phyloP scores from a whole-genome alignment of 2,888 invertebrate genomes.

The Brenthis hecate region DNA sequence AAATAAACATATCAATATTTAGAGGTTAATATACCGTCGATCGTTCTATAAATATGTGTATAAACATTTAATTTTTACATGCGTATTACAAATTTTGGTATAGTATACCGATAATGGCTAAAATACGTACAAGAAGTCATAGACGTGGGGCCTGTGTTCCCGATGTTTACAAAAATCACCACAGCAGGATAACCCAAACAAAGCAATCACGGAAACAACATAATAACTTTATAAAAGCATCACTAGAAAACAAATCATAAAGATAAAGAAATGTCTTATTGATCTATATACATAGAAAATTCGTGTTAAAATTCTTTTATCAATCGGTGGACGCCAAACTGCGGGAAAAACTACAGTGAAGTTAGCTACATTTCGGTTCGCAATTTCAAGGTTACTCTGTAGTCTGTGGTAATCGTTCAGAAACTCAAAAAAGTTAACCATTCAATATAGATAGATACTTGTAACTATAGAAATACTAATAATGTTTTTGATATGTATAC shows the following conservation, averaged over 20 bases:
- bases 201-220: conserved; percentile 67
- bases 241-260: conserved; percentile 60
- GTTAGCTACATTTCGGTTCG: conserved; percentile 54
- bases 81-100: conserved; percentile 50
- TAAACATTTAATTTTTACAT: conserved; percentile 45
- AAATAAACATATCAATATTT: conserved; percentile 45
- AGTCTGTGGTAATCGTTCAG: conserved; percentile 38
- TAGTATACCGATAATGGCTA: conserved; percentile 60
- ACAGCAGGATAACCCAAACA: conserved; percentile 60
- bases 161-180: conserved; percentile 79
- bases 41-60: conserved; percentile 45
- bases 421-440: conserved; percentile 10
- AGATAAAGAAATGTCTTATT: conserved; percentile 54
- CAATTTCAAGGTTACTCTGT: conserved; percentile 41
- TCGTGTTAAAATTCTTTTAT: conserved; percentile 66
- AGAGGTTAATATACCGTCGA: conserved; percentile 58
- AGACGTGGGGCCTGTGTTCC: conserved; percentile 78
- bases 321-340: conserved; percentile 80
- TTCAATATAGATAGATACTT: too few species aligned
- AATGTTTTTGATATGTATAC: too few species aligned
- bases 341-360: conserved; percentile 81
- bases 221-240: conserved; percentile 60
- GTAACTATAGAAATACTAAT: too few species aligned
- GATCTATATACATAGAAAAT: conserved; percentile 75
- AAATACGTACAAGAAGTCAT: conserved; percentile 80